A percentile compares a stretch with the other conserved stretches of the same genome.
phyloP scores from a whole-genome alignment of 1,140 invertebrate genomes.

The Leptinotarsa lineolata region DNA sequence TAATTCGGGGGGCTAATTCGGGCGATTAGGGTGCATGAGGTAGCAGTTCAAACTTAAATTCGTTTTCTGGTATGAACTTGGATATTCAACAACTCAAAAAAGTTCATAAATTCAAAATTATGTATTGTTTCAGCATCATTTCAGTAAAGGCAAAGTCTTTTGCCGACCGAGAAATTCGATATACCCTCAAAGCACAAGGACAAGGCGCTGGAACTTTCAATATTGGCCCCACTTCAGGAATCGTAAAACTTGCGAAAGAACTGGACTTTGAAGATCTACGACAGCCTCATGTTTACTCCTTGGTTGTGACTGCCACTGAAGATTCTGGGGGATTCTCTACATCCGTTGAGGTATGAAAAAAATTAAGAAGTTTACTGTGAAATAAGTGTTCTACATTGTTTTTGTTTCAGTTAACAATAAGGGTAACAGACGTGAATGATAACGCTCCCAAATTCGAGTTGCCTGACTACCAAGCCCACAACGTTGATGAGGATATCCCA shows the following conservation, averaged over 20 bases:
- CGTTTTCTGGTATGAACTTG: no score
- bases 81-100: no score
- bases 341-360: slow-evolving; percentile 78
- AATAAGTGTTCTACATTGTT: background rate
- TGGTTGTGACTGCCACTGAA: slow-evolving; percentile 91
- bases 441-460: slow-evolving; percentile 93
- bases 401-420: slow-evolving; percentile 76
- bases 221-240: slow-evolving; percentile 90
- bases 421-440: slow-evolving; percentile 93
- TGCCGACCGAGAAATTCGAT: slow-evolving; percentile 91
- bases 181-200: slow-evolving; percentile 90
- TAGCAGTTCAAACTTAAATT: no score
- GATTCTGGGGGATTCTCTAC: slow-evolving; percentile 95
- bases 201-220: slow-evolving; percentile 94
- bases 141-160: slow-evolving; percentile 96
- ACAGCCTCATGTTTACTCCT: slow-evolving; percentile 89
- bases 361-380: no score
- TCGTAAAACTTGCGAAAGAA: slow-evolving; percentile 93
- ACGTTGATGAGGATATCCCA: slow-evolving; percentile 91
- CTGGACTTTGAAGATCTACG: slow-evolving; percentile 92
- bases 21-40: no score
- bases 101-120: background rate
- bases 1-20: no score
- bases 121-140: slow-evolving; percentile 77
- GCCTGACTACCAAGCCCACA: slow-evolving; percentile 93